Evolutionary conservation across 2,888 invertebrate species (phyloP).

Genomic region (Itoplectis maculator): DNA sequence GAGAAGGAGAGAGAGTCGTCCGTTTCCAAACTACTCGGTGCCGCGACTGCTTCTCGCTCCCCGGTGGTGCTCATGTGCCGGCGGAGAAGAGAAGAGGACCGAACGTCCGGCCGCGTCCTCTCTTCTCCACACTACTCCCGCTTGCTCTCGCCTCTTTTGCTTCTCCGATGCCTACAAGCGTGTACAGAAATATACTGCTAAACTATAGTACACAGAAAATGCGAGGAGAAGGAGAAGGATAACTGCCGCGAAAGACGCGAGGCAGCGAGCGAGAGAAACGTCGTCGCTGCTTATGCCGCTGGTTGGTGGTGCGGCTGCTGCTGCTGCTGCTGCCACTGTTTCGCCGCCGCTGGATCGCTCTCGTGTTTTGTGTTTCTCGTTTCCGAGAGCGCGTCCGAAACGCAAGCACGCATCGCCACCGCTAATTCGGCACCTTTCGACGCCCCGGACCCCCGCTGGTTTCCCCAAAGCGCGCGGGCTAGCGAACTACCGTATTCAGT

Average conservation of each 20-base stretch:
- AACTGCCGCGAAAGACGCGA: slow-evolving; percentile 20
- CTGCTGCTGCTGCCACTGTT: slow-evolving; percentile 19
- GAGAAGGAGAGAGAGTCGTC: slow-evolving; percentile 38
- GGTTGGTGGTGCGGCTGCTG: too few relatives aligned
- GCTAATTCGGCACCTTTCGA: slow-evolving; percentile 66
- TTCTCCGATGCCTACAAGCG: slow-evolving; percentile 66
- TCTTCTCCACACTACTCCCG: not conserved
- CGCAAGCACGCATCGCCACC: slow-evolving; percentile 53
- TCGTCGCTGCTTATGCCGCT: not conserved
- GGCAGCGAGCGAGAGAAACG: slow-evolving; percentile 58
- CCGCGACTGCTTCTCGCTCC: not conserved
- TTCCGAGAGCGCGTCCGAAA: slow-evolving; percentile 43
- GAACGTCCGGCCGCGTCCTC: not conserved
- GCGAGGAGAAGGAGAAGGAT: slow-evolving; percentile 37
- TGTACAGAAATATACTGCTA: slow-evolving; percentile 71
- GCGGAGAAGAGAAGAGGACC: not conserved
- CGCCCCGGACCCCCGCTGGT: slow-evolving; percentile 23
- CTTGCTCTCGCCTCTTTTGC: slow-evolving; percentile 37
- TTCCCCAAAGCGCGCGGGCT: slow-evolving; percentile 45
- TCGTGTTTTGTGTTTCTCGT: slow-evolving; percentile 51
- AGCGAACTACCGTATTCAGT: slow-evolving; percentile 69
- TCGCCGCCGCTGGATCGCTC: slow-evolving; percentile 29
- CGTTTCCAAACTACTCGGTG: slow-evolving; percentile 21
- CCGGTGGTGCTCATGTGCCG: not conserved
- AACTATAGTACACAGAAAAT: slow-evolving; percentile 55